These are phyloP conservation scores for Drosophila limbata DNA, from an alignment of 2,888 invertebrate genomes.

Conservation along the genomic window DNA sequence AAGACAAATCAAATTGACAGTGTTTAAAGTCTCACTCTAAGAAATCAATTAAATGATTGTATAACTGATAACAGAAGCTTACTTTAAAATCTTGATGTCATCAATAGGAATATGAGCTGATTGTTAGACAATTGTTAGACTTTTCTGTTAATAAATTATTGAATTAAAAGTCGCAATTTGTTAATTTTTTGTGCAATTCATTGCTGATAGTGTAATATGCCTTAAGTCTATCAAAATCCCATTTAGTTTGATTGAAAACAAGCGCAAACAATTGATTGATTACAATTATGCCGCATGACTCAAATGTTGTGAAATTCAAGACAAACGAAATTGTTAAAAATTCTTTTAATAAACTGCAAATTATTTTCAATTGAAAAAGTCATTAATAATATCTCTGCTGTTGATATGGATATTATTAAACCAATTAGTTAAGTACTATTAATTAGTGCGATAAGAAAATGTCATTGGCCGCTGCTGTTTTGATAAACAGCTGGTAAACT, in stretches of 20 bases:
- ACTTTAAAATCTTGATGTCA: too few species aligned
- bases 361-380: slow-evolving; percentile 14
- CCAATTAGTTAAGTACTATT: slow-evolving; percentile 18
- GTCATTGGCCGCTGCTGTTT: not conserved
- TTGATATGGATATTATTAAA: slow-evolving; percentile 11
- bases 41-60: not conserved
- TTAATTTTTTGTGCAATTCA: not conserved
- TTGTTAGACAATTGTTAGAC: slow-evolving; percentile 2
- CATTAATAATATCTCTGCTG: not conserved
- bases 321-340: not conserved
- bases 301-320: slow-evolving; percentile 34
- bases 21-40: not conserved
- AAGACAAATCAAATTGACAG: not conserved
- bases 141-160: not conserved
- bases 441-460: slow-evolving; percentile 39
- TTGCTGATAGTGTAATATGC: not conserved
- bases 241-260: slow-evolving; percentile 6
- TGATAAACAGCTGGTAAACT: slow-evolving; percentile 8
- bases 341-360: not conserved
- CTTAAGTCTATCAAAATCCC: slow-evolving; percentile 7
- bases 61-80: too few species aligned
- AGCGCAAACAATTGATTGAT: slow-evolving; percentile 22
- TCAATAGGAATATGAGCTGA: not conserved
- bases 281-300: slow-evolving; percentile 11
- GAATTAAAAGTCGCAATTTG: not conserved